Evolutionary conservation across 2,888 invertebrate genomes (phyloP).

Genomic region (Chaitophorus viminalis): DNA sequence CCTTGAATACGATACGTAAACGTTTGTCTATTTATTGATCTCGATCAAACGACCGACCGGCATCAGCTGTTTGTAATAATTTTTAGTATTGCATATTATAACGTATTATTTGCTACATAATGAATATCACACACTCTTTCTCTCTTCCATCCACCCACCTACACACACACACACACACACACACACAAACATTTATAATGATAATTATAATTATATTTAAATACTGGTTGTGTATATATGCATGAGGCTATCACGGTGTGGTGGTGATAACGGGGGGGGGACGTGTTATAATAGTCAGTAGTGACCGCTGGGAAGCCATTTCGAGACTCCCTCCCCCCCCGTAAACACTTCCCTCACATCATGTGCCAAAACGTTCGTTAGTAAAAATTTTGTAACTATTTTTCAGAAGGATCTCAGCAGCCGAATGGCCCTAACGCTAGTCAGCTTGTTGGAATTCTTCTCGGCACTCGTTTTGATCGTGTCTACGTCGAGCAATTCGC

Average conservation of each 20-base stretch:
- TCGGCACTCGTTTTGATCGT: constrained; percentile 70
- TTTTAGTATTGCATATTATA: neutral
- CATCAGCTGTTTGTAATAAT: neutral
- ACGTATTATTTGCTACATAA: neutral
- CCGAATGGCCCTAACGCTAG: constrained; percentile 60
- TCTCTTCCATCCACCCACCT: too few species aligned
- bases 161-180: neutral
- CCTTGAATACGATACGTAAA: neutral
- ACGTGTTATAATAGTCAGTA: neutral
- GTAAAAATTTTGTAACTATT: constrained; percentile 18
- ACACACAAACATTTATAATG: neutral
- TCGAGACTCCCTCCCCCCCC: neutral
- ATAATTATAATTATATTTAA: neutral
- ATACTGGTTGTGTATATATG: neutral
- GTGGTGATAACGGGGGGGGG: neutral
- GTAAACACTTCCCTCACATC: neutral
- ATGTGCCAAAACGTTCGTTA: constrained; percentile 46
- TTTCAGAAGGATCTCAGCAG: constrained; percentile 59
- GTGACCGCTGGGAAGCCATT: neutral
- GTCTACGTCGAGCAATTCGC: constrained; percentile 78
- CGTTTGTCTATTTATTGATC: neutral
- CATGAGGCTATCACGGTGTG: neutral
- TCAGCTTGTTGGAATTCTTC: constrained; percentile 60
- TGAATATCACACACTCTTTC: neutral
- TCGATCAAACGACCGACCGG: neutral